Evolutionary conservation across 2,113 vertebrate genomes (phyloP).

Genomic region (Alces alces): DNA sequence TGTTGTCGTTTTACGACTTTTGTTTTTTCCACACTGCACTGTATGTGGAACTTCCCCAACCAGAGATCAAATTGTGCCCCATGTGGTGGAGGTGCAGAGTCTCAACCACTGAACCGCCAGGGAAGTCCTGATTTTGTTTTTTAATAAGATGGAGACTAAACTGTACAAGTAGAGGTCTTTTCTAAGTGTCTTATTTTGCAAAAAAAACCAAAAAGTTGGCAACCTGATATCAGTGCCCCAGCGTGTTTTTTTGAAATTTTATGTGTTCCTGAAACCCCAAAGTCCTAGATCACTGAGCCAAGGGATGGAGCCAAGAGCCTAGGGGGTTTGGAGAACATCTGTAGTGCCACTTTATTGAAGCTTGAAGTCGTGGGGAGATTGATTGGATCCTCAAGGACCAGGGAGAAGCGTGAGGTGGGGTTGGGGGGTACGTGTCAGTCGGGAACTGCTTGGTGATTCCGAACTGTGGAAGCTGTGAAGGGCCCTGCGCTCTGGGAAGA

Average conservation of each 20-base stretch:
- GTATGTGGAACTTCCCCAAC: neutral
- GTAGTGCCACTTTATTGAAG: neutral
- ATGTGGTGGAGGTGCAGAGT: neutral
- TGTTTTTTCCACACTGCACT: neutral
- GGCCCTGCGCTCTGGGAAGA: neutral
- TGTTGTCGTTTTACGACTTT: neutral
- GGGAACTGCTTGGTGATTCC: neutral
- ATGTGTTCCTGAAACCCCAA: neutral
- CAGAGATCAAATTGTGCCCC: neutral
- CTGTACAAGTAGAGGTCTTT: neutral
- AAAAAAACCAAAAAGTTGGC: neutral
- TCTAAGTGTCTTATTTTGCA: neutral
- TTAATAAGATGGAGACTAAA: neutral
- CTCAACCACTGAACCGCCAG: neutral
- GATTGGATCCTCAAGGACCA: neutral
- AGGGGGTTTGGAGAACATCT: neutral
- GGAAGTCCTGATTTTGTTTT: neutral
- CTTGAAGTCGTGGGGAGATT: neutral
- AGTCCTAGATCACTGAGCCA: neutral
- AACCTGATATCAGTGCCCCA: neutral
- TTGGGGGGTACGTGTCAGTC: neutral
- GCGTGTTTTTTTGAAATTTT: neutral
- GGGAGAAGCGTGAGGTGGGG: neutral
- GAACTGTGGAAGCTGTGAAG: accelerated
- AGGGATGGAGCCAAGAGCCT: too few species aligned